Conservation (phyloP, 2,888 invertebrate species). For the Parnassius glacialis region DNA sequence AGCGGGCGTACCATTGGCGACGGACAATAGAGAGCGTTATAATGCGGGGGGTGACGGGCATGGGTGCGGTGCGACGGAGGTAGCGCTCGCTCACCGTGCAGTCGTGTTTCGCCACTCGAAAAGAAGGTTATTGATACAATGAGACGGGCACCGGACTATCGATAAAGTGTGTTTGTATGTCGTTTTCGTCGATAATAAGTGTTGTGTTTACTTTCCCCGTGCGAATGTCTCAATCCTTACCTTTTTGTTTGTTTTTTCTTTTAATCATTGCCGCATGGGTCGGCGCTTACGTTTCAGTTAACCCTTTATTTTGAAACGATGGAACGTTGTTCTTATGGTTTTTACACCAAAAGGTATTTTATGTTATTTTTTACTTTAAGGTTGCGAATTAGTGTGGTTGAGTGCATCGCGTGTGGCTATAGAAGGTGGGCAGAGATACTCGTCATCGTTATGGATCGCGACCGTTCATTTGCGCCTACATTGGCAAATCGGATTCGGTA, state of each 20-base stretch:
- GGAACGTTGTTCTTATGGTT: constrained; percentile 90
- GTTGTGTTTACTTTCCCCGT: constrained; percentile 80
- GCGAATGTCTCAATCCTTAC: constrained; percentile 79
- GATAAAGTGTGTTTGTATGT: constrained; percentile 81
- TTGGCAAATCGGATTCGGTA: constrained; percentile 29
- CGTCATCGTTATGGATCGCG: constrained; percentile 39
- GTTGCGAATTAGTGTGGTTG: constrained; percentile 66
- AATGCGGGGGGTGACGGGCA: constrained; percentile 54
- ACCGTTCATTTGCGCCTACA: constrained; percentile 36
- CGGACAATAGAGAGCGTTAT: constrained; percentile 55
- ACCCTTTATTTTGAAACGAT: constrained; percentile 84
- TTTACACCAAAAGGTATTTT: constrained; percentile 91
- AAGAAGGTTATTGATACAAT: constrained; percentile 77
- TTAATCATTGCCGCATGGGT: constrained; percentile 76
- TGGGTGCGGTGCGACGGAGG: constrained; percentile 56
- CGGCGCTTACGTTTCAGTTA: constrained; percentile 80
- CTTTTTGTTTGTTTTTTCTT: constrained; percentile 75
- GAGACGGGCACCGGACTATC: constrained; percentile 75
- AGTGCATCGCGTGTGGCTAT: constrained; percentile 70
- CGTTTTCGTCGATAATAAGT: constrained; percentile 80
- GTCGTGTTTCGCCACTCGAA: constrained; percentile 75
- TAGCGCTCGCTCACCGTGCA: constrained; percentile 54
- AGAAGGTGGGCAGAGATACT: constrained; percentile 42
- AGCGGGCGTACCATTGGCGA: constrained; percentile 74
- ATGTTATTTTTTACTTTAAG: constrained; percentile 77